Evolutionary conservation across 2,113 vertebrate genomes (phyloP).

Genomic region (Dasypus novemcinctus): DNA sequence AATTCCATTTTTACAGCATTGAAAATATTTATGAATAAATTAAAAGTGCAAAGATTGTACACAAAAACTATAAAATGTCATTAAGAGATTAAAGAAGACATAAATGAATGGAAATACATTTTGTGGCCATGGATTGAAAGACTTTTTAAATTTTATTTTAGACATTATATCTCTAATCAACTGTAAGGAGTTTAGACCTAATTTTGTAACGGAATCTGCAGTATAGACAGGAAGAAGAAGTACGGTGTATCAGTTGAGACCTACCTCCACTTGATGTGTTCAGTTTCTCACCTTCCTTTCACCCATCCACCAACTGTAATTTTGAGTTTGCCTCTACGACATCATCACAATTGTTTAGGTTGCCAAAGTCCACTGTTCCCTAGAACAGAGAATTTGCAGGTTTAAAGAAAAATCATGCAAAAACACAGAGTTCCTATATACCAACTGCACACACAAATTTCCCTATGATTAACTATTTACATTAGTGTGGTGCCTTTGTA

Average conservation of each 20-base stretch:
- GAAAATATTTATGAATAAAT: background rate
- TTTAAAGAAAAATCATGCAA: no score
- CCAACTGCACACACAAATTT: no score
- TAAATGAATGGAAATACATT: background rate
- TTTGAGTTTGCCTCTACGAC: background rate
- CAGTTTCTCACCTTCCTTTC: background rate
- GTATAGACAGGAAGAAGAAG: background rate
- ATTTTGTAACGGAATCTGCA: background rate
- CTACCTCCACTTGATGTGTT: background rate
- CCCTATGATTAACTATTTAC: no score
- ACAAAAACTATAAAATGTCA: background rate
- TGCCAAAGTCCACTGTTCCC: background rate
- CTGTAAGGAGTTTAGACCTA: background rate
- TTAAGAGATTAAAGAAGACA: background rate
- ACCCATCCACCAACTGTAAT: background rate
- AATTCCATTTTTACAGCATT: background rate
- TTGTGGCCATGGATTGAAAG: background rate
- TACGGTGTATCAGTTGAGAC: background rate
- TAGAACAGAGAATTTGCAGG: background rate
- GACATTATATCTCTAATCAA: background rate
- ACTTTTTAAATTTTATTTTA: no score
- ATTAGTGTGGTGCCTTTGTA: no score
- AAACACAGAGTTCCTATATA: no score
- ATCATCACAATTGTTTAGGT: background rate
- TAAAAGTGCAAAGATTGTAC: background rate